Evolutionary conservation across 2,113 vertebrate genomes (phyloP).

Genomic region (Bambusicola thoracicus): DNA sequence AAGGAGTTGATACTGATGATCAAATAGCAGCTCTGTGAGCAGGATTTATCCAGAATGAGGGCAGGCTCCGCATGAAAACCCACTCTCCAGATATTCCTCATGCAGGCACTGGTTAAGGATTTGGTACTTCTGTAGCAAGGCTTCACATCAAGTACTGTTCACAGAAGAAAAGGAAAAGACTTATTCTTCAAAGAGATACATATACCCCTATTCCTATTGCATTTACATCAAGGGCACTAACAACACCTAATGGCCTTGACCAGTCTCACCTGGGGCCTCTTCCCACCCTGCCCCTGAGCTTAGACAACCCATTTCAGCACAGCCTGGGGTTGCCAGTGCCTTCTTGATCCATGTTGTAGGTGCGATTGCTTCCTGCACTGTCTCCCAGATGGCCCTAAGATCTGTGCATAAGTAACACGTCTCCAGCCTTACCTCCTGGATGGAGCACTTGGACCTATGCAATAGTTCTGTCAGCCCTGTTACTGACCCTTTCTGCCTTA

Average conservation of each 20-base stretch:
- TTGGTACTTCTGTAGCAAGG: not conserved
- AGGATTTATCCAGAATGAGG: not conserved
- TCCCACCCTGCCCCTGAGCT: not conserved
- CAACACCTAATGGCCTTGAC: not conserved
- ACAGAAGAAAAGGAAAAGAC: not conserved
- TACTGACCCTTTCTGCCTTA: not conserved
- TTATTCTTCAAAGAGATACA: not conserved
- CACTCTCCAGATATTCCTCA: not conserved
- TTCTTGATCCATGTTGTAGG: not conserved
- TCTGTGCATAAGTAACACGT: not conserved
- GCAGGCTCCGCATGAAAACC: not conserved
- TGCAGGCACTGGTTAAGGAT: not conserved
- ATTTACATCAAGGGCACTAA: not conserved
- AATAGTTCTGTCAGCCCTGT: not conserved
- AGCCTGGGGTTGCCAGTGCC: not conserved
- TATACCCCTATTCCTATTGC: not conserved
- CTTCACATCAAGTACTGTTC: not conserved
- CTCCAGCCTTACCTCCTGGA: not conserved
- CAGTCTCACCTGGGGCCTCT: not conserved
- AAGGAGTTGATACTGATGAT: not conserved
- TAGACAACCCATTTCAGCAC: not conserved
- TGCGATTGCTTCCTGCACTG: not conserved
- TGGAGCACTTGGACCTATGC: not conserved
- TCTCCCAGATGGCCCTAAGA: not conserved
- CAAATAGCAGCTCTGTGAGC: rapidly evolving